Evolutionary conservation across 2,113 vertebrate species (phyloP).

Genomic region (Puntigrus tetrazona): DNA sequence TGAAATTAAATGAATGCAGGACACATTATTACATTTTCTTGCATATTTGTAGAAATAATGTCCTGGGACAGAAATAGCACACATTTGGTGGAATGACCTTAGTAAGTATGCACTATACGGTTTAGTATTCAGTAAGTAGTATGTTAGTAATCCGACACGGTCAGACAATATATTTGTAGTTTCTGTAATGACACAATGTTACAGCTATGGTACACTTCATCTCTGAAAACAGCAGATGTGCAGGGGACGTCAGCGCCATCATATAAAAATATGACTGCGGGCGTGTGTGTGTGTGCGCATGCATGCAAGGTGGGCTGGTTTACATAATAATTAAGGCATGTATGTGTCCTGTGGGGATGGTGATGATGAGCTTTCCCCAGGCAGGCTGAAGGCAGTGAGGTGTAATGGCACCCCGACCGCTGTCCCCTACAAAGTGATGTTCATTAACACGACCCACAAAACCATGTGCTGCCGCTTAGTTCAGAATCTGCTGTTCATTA

Average conservation of each 20-base stretch:
- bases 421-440: neutral
- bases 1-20: too few species aligned
- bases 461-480: neutral
- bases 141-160: neutral
- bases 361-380: conserved; percentile 47
- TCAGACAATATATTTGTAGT: neutral
- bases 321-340: conserved; percentile 46
- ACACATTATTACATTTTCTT: too few species aligned
- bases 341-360: conserved; percentile 41
- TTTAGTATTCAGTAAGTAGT: neutral
- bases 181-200: neutral
- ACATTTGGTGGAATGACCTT: neutral
- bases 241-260: neutral
- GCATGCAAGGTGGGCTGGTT: neutral
- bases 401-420: neutral
- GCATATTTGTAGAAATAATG: too few species aligned
- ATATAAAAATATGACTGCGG: neutral
- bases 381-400: conserved; percentile 9
- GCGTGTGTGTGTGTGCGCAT: neutral
- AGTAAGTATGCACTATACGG: neutral
- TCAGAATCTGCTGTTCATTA: neutral
- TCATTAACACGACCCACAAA: neutral
- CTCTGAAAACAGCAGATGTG: neutral
- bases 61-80: too few species aligned
- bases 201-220: neutral